phyloP scores from a whole-genome alignment of 2,797 vertebrate genomes.

The Falco naumanni region DNA sequence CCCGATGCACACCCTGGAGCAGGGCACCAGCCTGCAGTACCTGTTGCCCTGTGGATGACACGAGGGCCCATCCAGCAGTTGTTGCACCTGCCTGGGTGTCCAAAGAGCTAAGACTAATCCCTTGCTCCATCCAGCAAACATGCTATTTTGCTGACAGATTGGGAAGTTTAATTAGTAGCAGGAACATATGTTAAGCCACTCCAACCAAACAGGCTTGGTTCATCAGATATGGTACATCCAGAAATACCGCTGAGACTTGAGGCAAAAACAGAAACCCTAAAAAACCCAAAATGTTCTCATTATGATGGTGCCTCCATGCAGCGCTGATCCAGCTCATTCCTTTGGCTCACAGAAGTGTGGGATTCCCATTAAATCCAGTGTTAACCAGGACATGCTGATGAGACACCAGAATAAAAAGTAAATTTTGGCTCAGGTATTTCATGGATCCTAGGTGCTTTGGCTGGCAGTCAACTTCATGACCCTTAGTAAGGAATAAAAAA shows the following conservation, averaged over 20 bases:
- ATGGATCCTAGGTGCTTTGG: not conserved
- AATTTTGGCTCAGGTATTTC: not conserved
- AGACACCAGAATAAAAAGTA: not conserved
- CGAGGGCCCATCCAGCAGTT: not conserved
- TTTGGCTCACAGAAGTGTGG: not conserved
- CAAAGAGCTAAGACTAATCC: not conserved
- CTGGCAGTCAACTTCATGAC: not conserved
- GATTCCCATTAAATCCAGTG: not conserved
- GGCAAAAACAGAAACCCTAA: not conserved
- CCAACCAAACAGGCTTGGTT: not conserved
- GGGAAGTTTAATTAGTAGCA: not conserved
- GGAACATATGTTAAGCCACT: not conserved
- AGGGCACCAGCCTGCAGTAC: fast-evolving
- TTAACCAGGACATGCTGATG: not conserved
- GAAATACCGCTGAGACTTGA: not conserved
- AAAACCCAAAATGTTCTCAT: not conserved
- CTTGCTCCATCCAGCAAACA: not conserved
- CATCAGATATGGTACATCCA: not conserved
- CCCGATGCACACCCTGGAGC: not conserved
- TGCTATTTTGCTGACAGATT: not conserved
- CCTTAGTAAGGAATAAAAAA: not conserved
- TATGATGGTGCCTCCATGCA: not conserved
- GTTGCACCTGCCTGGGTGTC: fast-evolving
- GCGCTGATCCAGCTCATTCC: not conserved
- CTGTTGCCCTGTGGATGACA: not conserved